These are phyloP conservation scores for Cephus spinipes DNA, from an alignment of 2,888 invertebrate genomes.

Conservation along the genomic window DNA sequence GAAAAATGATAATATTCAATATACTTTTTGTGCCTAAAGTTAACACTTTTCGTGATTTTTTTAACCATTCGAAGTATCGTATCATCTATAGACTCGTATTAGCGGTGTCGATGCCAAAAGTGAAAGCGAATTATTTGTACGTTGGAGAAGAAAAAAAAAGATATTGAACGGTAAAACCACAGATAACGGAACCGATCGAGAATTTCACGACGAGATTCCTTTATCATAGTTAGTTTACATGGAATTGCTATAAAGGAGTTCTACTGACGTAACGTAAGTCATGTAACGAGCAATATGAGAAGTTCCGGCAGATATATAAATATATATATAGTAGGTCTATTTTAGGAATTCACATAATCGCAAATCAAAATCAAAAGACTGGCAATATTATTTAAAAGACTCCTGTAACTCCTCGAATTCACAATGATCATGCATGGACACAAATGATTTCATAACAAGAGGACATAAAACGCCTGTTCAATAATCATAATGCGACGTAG, in stretches of 20 bases:
- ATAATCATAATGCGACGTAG: not conserved
- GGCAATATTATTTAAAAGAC: not conserved
- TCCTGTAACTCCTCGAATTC: not conserved
- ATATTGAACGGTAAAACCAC: not conserved
- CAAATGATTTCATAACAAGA: not conserved
- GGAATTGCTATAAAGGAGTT: not conserved
- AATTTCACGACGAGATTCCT: not conserved
- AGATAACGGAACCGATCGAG: not conserved
- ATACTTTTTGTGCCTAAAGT: not conserved
- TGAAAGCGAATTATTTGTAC: constrained; percentile 9
- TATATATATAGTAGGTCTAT: too few relatives aligned
- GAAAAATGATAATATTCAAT: not conserved
- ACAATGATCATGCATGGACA: not conserved
- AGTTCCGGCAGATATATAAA: not conserved
- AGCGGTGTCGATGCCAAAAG: not conserved
- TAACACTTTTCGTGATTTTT: not conserved
- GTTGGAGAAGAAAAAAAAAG: not conserved
- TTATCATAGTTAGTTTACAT: not conserved
- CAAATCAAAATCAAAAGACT: not conserved
- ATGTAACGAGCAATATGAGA: not conserved
- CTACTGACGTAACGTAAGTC: not conserved
- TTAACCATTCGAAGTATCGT: not conserved
- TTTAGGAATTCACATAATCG: not conserved
- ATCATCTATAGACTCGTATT: not conserved
- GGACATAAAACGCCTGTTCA: not conserved